These are phyloP conservation scores for Varanus komodoensis DNA, from an alignment of 2,113 vertebrate species.

Conservation along the genomic window DNA sequence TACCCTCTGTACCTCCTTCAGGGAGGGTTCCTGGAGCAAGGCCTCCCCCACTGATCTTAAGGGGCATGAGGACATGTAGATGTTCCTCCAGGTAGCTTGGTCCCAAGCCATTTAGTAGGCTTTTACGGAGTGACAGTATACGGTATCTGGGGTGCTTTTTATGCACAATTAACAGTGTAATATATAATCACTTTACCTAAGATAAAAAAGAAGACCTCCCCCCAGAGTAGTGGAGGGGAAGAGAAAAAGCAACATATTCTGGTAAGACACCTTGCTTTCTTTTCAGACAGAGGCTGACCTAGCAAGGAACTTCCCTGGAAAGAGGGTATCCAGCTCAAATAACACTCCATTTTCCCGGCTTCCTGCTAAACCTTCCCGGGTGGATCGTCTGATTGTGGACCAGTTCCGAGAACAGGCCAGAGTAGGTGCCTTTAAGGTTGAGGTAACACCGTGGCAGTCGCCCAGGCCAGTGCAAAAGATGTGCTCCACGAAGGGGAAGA, in stretches of 20 bases:
- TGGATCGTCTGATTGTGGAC: slow-evolving; percentile 73
- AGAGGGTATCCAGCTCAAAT: slow-evolving; percentile 35
- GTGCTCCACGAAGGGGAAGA: too few species aligned
- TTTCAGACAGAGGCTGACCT: slow-evolving; percentile 76
- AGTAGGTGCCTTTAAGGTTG: slow-evolving; percentile 36
- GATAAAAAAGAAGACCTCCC: accelerated
- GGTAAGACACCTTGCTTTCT: accelerated
- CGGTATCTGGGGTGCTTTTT: too few species aligned
- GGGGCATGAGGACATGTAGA: too few species aligned
- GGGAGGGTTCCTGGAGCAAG: too few species aligned
- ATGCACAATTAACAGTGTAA: background rate
- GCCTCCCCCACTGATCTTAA: too few species aligned
- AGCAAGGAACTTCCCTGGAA: slow-evolving; percentile 70
- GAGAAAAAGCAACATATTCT: accelerated
- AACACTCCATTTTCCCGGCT: slow-evolving; percentile 34
- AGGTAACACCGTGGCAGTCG: accelerated
- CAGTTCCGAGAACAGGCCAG: slow-evolving; percentile 66
- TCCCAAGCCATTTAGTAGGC: too few species aligned
- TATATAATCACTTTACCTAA: accelerated
- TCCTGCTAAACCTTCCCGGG: slow-evolving; percentile 59
- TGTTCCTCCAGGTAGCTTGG: too few species aligned
- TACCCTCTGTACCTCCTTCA: too few species aligned
- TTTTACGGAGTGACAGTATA: background rate
- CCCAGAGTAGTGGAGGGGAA: background rate
- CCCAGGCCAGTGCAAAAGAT: background rate